Evolutionary conservation across 37 sponge, comb jelly and placozoan genomes (phyloP).

Genomic region (Crambe crambe): DNA sequence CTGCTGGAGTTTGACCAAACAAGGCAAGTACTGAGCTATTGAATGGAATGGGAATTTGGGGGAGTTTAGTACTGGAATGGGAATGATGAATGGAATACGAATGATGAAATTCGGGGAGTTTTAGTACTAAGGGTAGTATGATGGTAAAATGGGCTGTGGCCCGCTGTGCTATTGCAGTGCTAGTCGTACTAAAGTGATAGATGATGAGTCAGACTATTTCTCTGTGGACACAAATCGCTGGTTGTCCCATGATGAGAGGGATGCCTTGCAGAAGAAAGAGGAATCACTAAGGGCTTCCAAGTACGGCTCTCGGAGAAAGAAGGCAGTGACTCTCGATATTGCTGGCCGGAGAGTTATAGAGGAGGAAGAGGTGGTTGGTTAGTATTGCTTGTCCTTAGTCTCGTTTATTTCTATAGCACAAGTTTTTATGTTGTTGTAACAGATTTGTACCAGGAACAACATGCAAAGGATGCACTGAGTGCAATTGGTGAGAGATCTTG

Average conservation of each 20-base stretch:
- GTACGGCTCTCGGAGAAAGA: constrained; percentile 51
- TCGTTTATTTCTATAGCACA: too few relatives aligned
- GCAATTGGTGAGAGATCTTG: not conserved
- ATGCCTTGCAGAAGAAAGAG: constrained; percentile 55
- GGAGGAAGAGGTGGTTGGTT: constrained; percentile 44
- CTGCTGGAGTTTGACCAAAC: constrained; percentile 89
- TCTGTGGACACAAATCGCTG: constrained; percentile 69
- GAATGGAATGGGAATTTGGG: too few relatives aligned
- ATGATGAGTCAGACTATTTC: constrained; percentile 93
- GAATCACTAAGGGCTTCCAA: constrained; percentile 54
- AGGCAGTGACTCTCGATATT: constrained; percentile 84
- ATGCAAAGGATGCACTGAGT: constrained; percentile 19
- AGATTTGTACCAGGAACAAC: constrained; percentile 54
- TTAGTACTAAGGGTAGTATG: not conserved
- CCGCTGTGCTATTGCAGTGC: constrained; percentile 22
- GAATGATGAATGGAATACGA: not conserved
- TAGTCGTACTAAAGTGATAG: constrained; percentile 82
- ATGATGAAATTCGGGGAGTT: not conserved
- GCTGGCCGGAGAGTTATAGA: constrained; percentile 85
- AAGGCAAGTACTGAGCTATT: constrained; percentile 58
- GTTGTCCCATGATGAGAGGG: constrained; percentile 67
- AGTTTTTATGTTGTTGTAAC: too few relatives aligned
- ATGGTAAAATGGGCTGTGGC: not conserved
- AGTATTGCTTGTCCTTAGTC: not conserved
- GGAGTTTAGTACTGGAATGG: not conserved